Conservation (phyloP, 2,113 vertebrate genomes). For the Paradisaea rubra region DNA sequence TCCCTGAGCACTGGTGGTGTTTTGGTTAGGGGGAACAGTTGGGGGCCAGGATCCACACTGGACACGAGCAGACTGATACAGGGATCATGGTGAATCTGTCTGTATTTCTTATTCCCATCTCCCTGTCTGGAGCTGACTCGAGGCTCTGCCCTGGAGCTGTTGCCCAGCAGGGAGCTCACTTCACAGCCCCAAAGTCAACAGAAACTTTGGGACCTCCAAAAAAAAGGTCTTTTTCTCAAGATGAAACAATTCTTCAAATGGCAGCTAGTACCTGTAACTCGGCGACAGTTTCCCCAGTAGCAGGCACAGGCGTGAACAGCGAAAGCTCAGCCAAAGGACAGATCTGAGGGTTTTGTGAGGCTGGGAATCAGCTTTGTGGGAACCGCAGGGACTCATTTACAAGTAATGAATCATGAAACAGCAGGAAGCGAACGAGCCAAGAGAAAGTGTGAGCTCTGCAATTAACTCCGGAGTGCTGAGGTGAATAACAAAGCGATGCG, state of each 20-base stretch:
- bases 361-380: constrained; percentile 6
- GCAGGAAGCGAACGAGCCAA: constrained; percentile 25
- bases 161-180: not conserved
- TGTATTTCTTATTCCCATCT: not conserved
- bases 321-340: not conserved
- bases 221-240: not conserved
- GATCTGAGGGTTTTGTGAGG: not conserved
- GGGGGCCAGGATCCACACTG: not conserved
- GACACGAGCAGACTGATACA: too few species aligned
- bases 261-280: not conserved
- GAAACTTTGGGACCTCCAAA: not conserved
- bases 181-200: not conserved
- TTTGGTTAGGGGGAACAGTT: not conserved
- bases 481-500: constrained; percentile 30
- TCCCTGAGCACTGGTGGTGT: not conserved
- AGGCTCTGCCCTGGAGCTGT: not conserved
- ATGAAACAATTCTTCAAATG: not conserved
- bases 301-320: not conserved
- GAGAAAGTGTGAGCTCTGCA: constrained; percentile 50
- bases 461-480: constrained; percentile 2
- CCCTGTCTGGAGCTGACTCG: not conserved
- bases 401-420: constrained; percentile 50
- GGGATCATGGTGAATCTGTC: not conserved
- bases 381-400: constrained; percentile 31
- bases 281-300: not conserved